Evolutionary conservation across 2,797 vertebrate genomes (phyloP).

Genomic region (Salmo trutta): DNA sequence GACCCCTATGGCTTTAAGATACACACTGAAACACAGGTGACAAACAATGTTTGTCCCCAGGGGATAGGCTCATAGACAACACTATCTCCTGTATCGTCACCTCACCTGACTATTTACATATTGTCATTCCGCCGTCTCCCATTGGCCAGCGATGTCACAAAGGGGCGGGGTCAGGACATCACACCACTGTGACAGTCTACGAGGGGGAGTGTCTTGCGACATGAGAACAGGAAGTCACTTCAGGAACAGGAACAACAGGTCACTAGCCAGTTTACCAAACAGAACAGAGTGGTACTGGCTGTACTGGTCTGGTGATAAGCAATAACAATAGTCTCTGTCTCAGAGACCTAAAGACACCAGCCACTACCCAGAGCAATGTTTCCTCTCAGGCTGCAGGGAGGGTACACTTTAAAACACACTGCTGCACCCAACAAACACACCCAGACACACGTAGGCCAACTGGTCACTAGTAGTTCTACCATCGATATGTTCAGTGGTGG

Average conservation of each 20-base stretch:
- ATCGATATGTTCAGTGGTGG: background rate
- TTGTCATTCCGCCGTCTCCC: conserved; percentile 7
- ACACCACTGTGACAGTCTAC: conserved; percentile 64
- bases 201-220: conserved; percentile 53
- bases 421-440: background rate
- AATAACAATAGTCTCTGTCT: conserved; percentile 41
- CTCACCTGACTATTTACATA: conserved; percentile 60
- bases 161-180: conserved; percentile 63
- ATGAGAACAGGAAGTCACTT: conserved; percentile 12
- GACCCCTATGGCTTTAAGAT: conserved; percentile 23
- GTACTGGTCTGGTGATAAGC: conserved; percentile 26
- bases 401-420: background rate
- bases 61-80: background rate
- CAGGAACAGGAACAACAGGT: conserved; percentile 27
- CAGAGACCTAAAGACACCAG: conserved; percentile 29
- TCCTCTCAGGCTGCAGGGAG: too few relatives aligned
- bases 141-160: conserved; percentile 55
- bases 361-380: too few relatives aligned
- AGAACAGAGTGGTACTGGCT: conserved; percentile 13
- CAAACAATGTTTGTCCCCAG: conserved; percentile 49
- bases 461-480: background rate
- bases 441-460: background rate
- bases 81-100: conserved; percentile 23
- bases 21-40: conserved; percentile 46
- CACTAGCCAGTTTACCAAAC: conserved; percentile 49